Evolutionary conservation across 2,113 vertebrate species (phyloP).

Genomic region (Zosterops borbonicus): DNA sequence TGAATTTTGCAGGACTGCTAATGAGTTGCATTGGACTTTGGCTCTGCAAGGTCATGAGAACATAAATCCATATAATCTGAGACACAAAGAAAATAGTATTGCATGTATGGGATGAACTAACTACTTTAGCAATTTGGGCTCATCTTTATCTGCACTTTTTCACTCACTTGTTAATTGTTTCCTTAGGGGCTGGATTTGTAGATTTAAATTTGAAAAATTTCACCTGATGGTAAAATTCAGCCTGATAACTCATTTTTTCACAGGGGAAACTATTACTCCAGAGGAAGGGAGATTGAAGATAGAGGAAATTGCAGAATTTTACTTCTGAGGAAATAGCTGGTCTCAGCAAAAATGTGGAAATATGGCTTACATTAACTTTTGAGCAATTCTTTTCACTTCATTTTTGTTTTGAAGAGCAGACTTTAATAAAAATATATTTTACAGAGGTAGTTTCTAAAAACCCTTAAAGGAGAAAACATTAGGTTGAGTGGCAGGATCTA

Average conservation of each 20-base stretch:
- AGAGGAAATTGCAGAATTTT: neutral
- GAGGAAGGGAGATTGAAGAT: neutral
- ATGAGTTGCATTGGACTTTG: neutral
- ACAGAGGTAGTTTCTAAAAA: neutral
- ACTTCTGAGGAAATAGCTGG: neutral
- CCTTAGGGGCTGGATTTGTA: neutral
- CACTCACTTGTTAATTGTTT: neutral
- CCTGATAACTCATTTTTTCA: neutral
- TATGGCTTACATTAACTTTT: neutral
- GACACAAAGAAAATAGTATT: neutral
- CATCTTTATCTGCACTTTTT: neutral
- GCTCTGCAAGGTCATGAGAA: neutral
- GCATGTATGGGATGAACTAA: neutral
- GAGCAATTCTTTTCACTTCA: neutral
- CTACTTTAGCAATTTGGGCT: neutral
- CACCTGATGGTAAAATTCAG: neutral
- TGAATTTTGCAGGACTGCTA: neutral
- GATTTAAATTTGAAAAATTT: neutral
- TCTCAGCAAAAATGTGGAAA: conserved; percentile 1
- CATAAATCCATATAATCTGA: neutral
- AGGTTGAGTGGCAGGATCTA: neutral
- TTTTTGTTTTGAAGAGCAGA: neutral
- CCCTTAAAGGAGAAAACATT: neutral
- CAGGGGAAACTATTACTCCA: neutral
- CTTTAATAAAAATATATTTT: neutral